phyloP scores from a whole-genome alignment of 2,113 vertebrate genomes.

The Delphinapterus leucas region DNA sequence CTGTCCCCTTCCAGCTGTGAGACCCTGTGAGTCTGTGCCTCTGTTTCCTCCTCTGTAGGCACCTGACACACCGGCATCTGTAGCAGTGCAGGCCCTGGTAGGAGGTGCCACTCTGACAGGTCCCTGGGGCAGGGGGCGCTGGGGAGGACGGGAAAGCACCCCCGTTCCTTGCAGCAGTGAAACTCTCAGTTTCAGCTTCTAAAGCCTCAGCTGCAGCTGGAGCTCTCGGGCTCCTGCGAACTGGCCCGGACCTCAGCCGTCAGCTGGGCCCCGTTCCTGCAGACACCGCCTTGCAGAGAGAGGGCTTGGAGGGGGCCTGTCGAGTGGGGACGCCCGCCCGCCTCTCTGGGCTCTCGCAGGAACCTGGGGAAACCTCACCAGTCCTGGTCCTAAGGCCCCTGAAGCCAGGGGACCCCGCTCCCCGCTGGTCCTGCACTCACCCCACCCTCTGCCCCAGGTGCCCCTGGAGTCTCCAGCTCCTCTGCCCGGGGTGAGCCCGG shows the following conservation, averaged over 20 bases:
- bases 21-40: not conserved
- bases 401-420: too few relatives aligned
- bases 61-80: too few relatives aligned
- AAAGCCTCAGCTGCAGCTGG: not conserved
- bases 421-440: rapidly evolving
- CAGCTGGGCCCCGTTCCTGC: not conserved
- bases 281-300: not conserved
- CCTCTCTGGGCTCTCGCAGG: not conserved
- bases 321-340: not conserved
- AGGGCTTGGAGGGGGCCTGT: not conserved
- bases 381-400: not conserved
- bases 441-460: not conserved
- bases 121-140: rapidly evolving
- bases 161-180: not conserved
- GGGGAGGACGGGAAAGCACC: not conserved
- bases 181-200: not conserved
- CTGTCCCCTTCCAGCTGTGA: not conserved
- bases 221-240: not conserved
- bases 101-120: not conserved
- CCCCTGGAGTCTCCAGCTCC: not conserved
- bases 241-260: rapidly evolving
- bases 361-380: not conserved
- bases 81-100: not conserved
- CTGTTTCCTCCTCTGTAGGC: not conserved
- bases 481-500: rapidly evolving